Base-by-base conservation (phyloP, 2,113 vertebrate genomes). In the Dolichallabes microphthalmus region DNA sequence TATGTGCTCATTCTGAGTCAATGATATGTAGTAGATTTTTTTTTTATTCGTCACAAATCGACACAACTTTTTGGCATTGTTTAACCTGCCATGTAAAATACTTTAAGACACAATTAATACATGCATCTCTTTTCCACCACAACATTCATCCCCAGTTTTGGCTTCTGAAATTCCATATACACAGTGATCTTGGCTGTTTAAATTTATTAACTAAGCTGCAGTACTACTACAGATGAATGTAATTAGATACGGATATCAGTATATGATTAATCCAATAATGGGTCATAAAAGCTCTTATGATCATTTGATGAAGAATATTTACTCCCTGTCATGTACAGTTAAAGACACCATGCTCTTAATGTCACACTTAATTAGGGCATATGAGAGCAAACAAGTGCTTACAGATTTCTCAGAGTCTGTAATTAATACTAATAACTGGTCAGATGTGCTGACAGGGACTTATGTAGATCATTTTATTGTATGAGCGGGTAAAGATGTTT, bases 341-440 rank as follows among this genome's bases (percentile, higher is more conserved):
- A 83, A 39, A 80, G 45, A 60, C 83, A 87, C 89, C 45, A 9
- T 83, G 89, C 92, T 92, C 92, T 92, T 73, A 85, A 87, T 85
- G 88, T 88, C 87, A 89, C 45, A 57, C 86, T 69, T 92, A 89
- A 94, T 93, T 91, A 86, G 85, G 80, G 91, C 90, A 92, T 88
- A 93, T 92, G 90, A 93, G 85, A 82, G 55, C 86, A 91, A 92
- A 93, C 91, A 89, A 93, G 92, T 88, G 89, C 90, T 92, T 91
- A 90, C 90, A 87, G 90, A 91, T 90, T 85, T 88, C 91, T 88
- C 32, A 81, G 89, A 80, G 75, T 89, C 85, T 76, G 81, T 90
- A 92, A 83, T 94, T 90, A 94, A 94, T 93, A 94, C 92, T 91
- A 91, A 94, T 93, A 92, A 90, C 82, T 13, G 45, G n/a, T 66